phyloP scores from a whole-genome alignment of 2,113 vertebrate genomes.

The Apistogramma diplotaenia region DNA sequence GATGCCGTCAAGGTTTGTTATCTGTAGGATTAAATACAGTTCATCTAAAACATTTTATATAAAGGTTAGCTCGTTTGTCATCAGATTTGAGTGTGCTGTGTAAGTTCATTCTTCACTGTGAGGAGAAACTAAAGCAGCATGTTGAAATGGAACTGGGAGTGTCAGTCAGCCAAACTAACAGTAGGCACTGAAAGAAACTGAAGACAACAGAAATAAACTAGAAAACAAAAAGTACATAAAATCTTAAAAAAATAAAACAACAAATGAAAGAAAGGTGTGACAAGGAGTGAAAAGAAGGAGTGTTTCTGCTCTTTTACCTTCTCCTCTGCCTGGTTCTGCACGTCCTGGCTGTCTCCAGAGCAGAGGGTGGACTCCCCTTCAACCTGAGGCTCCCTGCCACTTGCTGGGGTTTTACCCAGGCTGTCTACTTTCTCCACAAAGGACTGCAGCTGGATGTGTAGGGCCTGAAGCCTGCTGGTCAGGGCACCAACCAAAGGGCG shows the following conservation, averaged over 20 bases:
- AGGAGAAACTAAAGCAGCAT: constrained; percentile 42
- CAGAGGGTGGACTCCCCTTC: constrained; percentile 70
- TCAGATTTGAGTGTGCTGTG: constrained; percentile 52
- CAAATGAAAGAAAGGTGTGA: constrained; percentile 36
- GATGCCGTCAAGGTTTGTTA: background rate
- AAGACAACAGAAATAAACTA: constrained; percentile 22
- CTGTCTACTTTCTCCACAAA: constrained; percentile 85
- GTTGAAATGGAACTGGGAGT: constrained; percentile 36
- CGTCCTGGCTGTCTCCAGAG: constrained; percentile 76
- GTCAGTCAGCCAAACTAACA: constrained; percentile 68
- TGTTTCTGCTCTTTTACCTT: constrained; percentile 80
- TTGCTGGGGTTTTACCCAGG: constrained; percentile 62
- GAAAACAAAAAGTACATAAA: constrained; percentile 16
- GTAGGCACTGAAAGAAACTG: constrained; percentile 61
- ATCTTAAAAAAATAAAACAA: constrained; percentile 14
- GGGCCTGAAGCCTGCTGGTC: constrained; percentile 83
- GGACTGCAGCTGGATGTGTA: constrained; percentile 87
- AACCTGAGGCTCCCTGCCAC: constrained; percentile 75
- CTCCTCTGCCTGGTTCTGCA: constrained; percentile 73
- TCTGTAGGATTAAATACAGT: background rate
- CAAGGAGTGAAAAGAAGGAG: constrained; percentile 16
- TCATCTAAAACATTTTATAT: background rate
- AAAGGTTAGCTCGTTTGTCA: background rate
- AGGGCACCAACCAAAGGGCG: constrained; percentile 86
- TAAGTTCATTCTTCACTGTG: constrained; percentile 28